Conservation (phyloP, 1,140 invertebrate genomes). For the Drosophila saltans region DNA sequence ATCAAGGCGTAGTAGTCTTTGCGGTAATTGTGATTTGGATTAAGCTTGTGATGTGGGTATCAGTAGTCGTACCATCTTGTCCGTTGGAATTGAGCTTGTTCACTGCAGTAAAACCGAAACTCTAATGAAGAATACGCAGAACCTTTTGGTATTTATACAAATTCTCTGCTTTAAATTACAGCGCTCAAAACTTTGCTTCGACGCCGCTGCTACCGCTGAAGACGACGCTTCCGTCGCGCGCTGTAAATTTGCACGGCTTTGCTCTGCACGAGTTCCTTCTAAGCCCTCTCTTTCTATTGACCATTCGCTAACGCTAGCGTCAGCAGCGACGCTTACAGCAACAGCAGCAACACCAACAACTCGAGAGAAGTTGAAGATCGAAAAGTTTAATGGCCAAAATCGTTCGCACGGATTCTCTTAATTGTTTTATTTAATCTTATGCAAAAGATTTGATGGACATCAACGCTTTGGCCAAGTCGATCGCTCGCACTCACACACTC, state of each 20-base stretch:
- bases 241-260: constrained; percentile 70
- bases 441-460: constrained; percentile 80
- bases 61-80: constrained; percentile 66
- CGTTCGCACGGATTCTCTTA: constrained; percentile 74
- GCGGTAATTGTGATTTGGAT: background rate
- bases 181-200: constrained; percentile 39
- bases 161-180: constrained; percentile 73
- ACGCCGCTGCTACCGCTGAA: constrained; percentile 17
- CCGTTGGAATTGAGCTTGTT: constrained; percentile 70
- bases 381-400: constrained; percentile 64
- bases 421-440: constrained; percentile 81
- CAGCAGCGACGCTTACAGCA: constrained; percentile 59
- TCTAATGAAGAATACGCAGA: constrained; percentile 81
- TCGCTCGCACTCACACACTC: constrained; percentile 31
- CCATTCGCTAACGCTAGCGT: constrained; percentile 26
- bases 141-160: constrained; percentile 82
- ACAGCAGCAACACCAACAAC: constrained; percentile 44
- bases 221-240: constrained; percentile 34
- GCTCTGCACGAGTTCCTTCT: constrained; percentile 67
- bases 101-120: constrained; percentile 77
- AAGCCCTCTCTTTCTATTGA: constrained; percentile 51
- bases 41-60: background rate
- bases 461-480: constrained; percentile 60
- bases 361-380: constrained; percentile 48
- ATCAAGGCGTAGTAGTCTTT: constrained; percentile 43